These are phyloP conservation scores for Oreohelix idahoensis DNA, from an alignment of 1,140 invertebrate genomes.

Conservation along the genomic window DNA sequence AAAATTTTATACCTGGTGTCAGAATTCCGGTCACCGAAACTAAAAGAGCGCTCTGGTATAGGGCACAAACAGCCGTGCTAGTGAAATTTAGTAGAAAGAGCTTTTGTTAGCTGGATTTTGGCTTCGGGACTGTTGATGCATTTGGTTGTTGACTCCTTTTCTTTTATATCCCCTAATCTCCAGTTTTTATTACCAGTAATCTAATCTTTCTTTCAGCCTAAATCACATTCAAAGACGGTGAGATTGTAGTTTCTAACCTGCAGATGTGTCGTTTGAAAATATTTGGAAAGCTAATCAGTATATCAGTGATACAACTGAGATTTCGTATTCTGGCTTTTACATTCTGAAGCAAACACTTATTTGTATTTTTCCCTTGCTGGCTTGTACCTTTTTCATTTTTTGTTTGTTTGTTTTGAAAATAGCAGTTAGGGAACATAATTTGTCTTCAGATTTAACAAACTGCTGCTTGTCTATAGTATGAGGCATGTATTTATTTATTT, in stretches of 20 bases:
- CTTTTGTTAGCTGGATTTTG: background rate
- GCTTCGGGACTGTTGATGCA: background rate
- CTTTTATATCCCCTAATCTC: background rate
- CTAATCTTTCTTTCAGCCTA: conserved; percentile 33
- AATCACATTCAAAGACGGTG: conserved; percentile 36
- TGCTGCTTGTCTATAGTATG: too few relatives aligned
- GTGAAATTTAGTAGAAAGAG: background rate
- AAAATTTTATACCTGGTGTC: too few relatives aligned
- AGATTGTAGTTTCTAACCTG: background rate
- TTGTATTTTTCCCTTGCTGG: background rate
- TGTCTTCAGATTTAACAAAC: too few relatives aligned
- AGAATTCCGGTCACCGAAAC: too few relatives aligned
- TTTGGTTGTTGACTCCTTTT: background rate
- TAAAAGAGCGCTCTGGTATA: too few relatives aligned
- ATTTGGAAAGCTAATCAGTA: background rate
- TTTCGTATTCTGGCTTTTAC: background rate
- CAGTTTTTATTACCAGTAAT: background rate
- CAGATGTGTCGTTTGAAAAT: background rate
- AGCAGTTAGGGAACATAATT: too few relatives aligned
- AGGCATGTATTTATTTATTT: too few relatives aligned
- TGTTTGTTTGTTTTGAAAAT: too few relatives aligned
- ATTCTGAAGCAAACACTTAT: background rate
- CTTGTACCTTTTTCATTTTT: too few relatives aligned
- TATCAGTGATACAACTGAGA: background rate
- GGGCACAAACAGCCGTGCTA: too few relatives aligned